A percentile compares a stretch with the other conserved stretches of the same genome.
These are phyloP conservation scores for Loripinus fragilis DNA, from an alignment of 2,888 invertebrate species.

Conservation along the genomic window DNA sequence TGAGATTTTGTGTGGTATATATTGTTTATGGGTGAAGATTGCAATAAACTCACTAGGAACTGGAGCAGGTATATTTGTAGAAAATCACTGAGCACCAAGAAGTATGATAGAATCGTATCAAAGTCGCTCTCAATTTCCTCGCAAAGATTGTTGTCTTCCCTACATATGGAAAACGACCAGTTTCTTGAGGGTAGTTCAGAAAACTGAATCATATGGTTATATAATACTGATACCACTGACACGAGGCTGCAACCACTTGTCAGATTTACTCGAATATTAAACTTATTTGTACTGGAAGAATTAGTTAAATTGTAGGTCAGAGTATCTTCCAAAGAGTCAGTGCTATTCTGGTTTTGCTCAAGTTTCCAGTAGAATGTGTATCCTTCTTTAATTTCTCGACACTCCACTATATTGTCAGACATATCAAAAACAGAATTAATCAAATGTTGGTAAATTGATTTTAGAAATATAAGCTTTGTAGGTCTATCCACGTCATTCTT, in stretches of 20 bases:
- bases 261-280: conserved; percentile 1
- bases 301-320: not conserved
- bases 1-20: conserved; percentile 26
- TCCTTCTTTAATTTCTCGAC: not conserved
- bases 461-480: not conserved
- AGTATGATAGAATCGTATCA: conserved; percentile 27
- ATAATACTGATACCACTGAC: conserved; percentile 3
- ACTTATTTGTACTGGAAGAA: not conserved
- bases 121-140: conserved; percentile 3
- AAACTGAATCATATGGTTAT: conserved; percentile 20
- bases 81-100: conserved; percentile 23
- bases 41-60: not conserved
- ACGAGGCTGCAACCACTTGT: conserved; percentile 2
- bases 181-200: not conserved
- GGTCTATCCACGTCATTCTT: not conserved
- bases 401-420: not conserved
- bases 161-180: conserved; percentile 27
- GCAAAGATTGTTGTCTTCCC: not conserved
- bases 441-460: conserved; percentile 1
- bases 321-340: not conserved
- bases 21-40: conserved; percentile 1
- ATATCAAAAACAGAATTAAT: not conserved
- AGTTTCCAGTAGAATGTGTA: not conserved
- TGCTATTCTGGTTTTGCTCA: not conserved
- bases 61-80: conserved; percentile 18